Percentiles rank a stretch among this genome's conserved stretches.
These are phyloP conservation scores for Liasis olivaceus DNA, from an alignment of 2,797 vertebrate species.

Conservation along the genomic window DNA sequence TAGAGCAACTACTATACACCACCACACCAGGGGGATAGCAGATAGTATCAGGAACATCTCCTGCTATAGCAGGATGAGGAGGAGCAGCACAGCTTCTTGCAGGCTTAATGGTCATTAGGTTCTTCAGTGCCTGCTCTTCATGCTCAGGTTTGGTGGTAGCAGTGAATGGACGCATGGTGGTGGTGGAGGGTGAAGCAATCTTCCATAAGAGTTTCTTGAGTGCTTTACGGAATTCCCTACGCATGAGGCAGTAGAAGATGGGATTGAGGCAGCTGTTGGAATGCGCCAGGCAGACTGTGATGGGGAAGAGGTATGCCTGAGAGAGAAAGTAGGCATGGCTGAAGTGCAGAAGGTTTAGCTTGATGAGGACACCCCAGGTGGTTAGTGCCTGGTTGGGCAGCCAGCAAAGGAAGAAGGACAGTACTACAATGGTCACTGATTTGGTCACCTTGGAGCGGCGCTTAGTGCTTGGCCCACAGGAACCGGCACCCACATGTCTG, in stretches of 20 bases:
- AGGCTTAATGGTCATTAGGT: constrained; percentile 67
- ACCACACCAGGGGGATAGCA: constrained; percentile 76
- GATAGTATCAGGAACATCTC: constrained; percentile 38
- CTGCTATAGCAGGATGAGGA: constrained; percentile 71
- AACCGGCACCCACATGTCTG: constrained; percentile 79
- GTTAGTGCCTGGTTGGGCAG: constrained; percentile 96
- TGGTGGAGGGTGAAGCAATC: constrained; percentile 83
- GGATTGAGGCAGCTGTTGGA: constrained; percentile 98
- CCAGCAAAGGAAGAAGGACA: constrained; percentile 96
- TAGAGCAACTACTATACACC: constrained; percentile 79
- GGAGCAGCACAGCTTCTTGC: background rate
- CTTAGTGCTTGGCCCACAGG: constrained; percentile 78
- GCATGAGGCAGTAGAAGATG: constrained; percentile 92
- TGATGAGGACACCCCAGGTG: constrained; percentile 91
- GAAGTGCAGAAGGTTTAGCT: constrained; percentile 90
- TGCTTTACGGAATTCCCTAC: constrained; percentile 91
- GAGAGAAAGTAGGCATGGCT: constrained; percentile 89
- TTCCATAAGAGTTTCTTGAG: constrained; percentile 89
- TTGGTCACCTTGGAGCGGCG: constrained; percentile 90
- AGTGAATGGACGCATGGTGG: constrained; percentile 84
- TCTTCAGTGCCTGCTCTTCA: constrained; percentile 76
- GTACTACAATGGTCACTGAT: constrained; percentile 92
- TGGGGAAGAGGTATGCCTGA: constrained; percentile 90
- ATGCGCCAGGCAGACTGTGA: constrained; percentile 93
- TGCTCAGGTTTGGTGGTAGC: constrained; percentile 85